Base-by-base conservation (phyloP, 2,113 vertebrate species). In the Bufo bufo region DNA sequence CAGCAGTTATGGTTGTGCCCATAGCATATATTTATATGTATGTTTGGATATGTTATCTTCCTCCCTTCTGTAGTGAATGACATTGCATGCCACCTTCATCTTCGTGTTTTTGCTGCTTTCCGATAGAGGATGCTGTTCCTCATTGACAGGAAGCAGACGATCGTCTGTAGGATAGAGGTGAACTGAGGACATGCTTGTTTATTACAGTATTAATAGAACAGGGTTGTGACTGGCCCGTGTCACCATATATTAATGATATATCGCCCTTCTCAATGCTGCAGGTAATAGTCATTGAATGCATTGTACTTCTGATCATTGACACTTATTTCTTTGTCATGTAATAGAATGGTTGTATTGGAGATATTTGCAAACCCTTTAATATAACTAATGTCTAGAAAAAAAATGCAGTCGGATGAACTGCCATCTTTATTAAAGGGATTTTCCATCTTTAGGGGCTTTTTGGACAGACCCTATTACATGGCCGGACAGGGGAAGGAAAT, bases 181-280 rank as follows among this genome's bases (percentile, higher is more conserved):
- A 89, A 5, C 45, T 16, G 19, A 85, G 88, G 82, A 89, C 83
- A 85, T 47, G 74, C 56, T 11, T 86, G 58, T 86, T 63, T 78
- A 75, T 77, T 78, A 49, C 72, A 77, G 47, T 74, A 77, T 78
- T 84, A 69, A 50, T 83, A 69, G 63, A 83, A 13, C 61, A 13
- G 58, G 47, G 58, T 61, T n/a, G 17, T 13, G 80, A 19, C 59
- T 49, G 59, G 59, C 4, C 45, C 20, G 10, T 4, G 19, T 61
- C 81, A 66, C 10, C 63, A 50, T 12, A 69, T 19, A 65, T 20
- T 65, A 77, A 43, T 82, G 10, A n/a, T 9, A 3, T 12, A 47
- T 50, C 14, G 50, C 63, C 17, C 20, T 49, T 11, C 45, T 66
- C 5, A 23, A 69, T 23, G 6, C 23, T 52, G 45, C 45, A 50